These are phyloP conservation scores for Drosophila algonquin DNA, from an alignment of 2,888 invertebrate species.

Conservation along the genomic window DNA sequence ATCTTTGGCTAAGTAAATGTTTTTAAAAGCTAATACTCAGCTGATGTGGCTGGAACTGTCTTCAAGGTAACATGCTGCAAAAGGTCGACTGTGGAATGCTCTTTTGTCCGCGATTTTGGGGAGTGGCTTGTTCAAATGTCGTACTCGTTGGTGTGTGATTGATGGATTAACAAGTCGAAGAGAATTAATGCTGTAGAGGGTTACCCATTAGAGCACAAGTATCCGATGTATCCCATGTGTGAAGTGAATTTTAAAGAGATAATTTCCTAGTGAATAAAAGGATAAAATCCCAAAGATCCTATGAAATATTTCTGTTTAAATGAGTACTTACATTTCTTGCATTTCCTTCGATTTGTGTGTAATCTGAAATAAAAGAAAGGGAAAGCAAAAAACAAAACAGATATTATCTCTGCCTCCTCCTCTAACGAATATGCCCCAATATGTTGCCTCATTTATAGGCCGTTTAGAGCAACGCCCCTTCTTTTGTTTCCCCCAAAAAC, in stretches of 20 bases:
- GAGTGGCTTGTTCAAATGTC: background rate
- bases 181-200: background rate
- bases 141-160: background rate
- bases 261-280: no score
- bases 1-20: slow-evolving; percentile 22
- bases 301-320: background rate
- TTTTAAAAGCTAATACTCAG: background rate
- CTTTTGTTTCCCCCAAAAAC: slow-evolving; percentile 17
- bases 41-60: background rate
- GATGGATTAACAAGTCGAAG: background rate
- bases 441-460: background rate
- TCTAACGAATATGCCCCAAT: slow-evolving; percentile 9
- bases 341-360: background rate
- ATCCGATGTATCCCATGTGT: no score
- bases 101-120: background rate
- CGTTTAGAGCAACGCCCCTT: slow-evolving; percentile 9
- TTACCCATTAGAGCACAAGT: background rate
- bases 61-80: background rate
- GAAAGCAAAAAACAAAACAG: background rate
- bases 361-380: background rate
- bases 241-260: background rate
- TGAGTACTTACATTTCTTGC: background rate
- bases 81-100: background rate
- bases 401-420: background rate
- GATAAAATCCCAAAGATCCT: no score